These are phyloP conservation scores for Oreochromis spilurus DNA, from an alignment of 2,113 vertebrate genomes.

Conservation along the genomic window DNA sequence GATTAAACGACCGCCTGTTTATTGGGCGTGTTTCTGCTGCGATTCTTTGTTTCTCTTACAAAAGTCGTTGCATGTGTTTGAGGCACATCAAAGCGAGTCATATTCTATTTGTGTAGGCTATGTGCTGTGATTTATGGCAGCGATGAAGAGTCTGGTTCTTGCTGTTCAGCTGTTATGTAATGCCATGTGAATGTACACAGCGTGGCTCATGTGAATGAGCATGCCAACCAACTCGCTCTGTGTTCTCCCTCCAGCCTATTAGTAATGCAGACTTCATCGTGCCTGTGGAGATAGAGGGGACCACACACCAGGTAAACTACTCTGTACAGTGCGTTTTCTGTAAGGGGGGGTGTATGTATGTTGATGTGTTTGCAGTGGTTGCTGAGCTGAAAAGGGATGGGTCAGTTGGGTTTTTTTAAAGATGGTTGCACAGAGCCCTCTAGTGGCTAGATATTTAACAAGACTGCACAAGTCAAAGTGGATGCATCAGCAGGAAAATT, in stretches of 20 bases:
- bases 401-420: background rate
- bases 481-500: constrained; percentile 3
- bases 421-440: constrained; percentile 38
- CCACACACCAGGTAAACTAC: constrained; percentile 85
- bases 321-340: background rate
- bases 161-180: constrained; percentile 47
- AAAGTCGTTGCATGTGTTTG: background rate
- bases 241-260: constrained; percentile 78
- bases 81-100: background rate
- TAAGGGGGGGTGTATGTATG: background rate
- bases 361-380: constrained; percentile 35
- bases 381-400: constrained; percentile 54
- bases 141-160: background rate
- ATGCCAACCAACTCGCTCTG: constrained; percentile 36
- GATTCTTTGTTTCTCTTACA: background rate
- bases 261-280: constrained; percentile 94
- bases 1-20: background rate
- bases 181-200: constrained; percentile 46
- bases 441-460: constrained; percentile 45
- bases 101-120: background rate
- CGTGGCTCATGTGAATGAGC: constrained; percentile 3
- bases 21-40: background rate
- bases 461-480: background rate
- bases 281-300: constrained; percentile 90
- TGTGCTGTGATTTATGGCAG: constrained; percentile 13